Evolutionary conservation across 2,113 vertebrate genomes (phyloP).

Genomic region (Barnardius zonarius): DNA sequence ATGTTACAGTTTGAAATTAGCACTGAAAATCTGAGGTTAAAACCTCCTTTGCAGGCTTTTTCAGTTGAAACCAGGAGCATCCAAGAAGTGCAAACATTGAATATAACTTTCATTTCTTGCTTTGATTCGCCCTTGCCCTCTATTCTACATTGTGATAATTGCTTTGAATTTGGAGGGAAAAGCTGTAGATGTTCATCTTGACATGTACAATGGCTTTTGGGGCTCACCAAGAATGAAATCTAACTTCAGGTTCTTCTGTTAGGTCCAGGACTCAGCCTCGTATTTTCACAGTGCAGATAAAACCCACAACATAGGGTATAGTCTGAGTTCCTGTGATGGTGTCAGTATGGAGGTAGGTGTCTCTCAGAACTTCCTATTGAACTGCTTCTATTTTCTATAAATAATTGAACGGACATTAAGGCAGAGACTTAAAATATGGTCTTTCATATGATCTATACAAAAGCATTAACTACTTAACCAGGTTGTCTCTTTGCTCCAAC

Average conservation of each 20-base stretch:
- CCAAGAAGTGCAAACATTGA: not conserved
- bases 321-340: not conserved
- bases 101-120: not conserved
- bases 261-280: not conserved
- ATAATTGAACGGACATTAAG: slow-evolving; percentile 27
- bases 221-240: not conserved
- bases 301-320: rapidly evolving
- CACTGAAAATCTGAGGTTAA: not conserved
- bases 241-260: not conserved
- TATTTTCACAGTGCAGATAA: not conserved
- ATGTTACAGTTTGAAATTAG: rapidly evolving
- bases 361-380: not conserved
- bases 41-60: not conserved
- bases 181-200: not conserved
- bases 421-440: not conserved
- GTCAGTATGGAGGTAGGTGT: not conserved
- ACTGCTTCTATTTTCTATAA: not conserved
- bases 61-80: not conserved
- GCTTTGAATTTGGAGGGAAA: not conserved
- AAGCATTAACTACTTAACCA: slow-evolving; percentile 27
- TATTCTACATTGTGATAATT: not conserved
- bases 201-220: not conserved
- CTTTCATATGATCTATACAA: not conserved
- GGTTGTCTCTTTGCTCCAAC: not conserved
- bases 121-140: rapidly evolving